Base-by-base conservation (phyloP, 2,888 invertebrate species). In the Hyalella azteca region DNA sequence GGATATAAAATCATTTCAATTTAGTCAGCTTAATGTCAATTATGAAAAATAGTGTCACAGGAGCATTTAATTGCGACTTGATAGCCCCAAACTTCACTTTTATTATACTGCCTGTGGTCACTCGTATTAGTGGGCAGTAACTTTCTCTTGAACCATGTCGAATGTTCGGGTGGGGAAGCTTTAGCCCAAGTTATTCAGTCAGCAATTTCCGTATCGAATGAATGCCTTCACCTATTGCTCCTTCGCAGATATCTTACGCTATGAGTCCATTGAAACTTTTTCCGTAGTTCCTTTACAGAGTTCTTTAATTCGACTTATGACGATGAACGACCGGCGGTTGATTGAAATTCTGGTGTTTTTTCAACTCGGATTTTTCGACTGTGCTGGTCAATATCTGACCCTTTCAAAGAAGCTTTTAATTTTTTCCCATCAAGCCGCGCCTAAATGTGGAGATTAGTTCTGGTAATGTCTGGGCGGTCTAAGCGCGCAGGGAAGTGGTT, bases 191-290 rank as follows among this genome's bases (percentile, higher is more conserved):
- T 66, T 66, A 66, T 36, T 66, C 36, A 36, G 66, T 19, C 66
- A 66, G 36, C 66, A 66, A 66, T 66, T 66, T 66, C 66, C 66
- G 66, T 66, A 36, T 66, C 66, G 36, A 66, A 66, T 66, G 66
- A 36, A 66, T 36, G 36, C 66, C 66, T 36, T 36, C 66, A 66
- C 66, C 66, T 66, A 66, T 66, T 66, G 32, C 36, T 36, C 66
- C 26, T 66, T 66, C 66, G 19, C 36, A n/a, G 66, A 66, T 36
- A 36, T 32, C 36, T 29, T 22, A 22, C 5, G 54, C 22, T 5
- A 29, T 29, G 26, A 22, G 29, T 26, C 54, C 54, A 54, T 54
- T 54, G 54, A 54, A 26, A 22, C 5, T 54, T 54, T 13, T n/a
- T n/a, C 26, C 26, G 29, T 29, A 54, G 11, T 54, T 54, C 54